Evolutionary conservation across 1,140 invertebrate species (phyloP), one percentile per base, ranked within the genome.

Genomic region (Bemisia tabaci): DNA sequence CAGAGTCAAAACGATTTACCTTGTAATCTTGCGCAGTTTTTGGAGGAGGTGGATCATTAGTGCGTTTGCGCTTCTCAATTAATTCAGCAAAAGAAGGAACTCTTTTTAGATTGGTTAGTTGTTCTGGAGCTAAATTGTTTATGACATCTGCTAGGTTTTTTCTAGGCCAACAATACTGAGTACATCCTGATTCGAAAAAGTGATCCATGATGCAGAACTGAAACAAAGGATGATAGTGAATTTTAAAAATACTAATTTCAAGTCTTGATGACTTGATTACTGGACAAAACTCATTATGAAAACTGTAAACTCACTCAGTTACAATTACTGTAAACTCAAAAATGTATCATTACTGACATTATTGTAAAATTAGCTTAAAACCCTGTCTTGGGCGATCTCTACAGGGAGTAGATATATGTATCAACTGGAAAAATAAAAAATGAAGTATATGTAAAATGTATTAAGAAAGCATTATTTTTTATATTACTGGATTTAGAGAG

Each of bases 161-260:
- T 48, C 33, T 48, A 48, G 33, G 33, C 5, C 33, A 48, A 48
- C 33, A 48, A 17, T 9, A 48, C 33, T 9, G 17, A 17, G 33
- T 17, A 48, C 5, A 5, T 9, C 17, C 33, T 9, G 33, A 48
- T 12, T 75, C 75, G 71, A 80, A 82, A 75, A 83, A 90, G 74
- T 89, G 87, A 70, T 87, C 83, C 80, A 89, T 84, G 77, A 89
- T 84, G 70, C 87, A 90, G 71, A 86, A 85, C 86, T 87, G 73
- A 71, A 81, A 80, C 63, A 26, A 66, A 72, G 17, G 0, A 59
- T 26, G 33, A 59, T n/a, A 59, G 26, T 58, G 27, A n/a, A n/a
- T n/a, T n/a, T n/a, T n/a, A n/a, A n/a, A n/a, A n/a, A n/a, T n/a
- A 61, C 25, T 25, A 59, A 66, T 60, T 69, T 65, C 17, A 21